phyloP scores from a whole-genome alignment of 2,113 vertebrate species.

The Otus sunia region DNA sequence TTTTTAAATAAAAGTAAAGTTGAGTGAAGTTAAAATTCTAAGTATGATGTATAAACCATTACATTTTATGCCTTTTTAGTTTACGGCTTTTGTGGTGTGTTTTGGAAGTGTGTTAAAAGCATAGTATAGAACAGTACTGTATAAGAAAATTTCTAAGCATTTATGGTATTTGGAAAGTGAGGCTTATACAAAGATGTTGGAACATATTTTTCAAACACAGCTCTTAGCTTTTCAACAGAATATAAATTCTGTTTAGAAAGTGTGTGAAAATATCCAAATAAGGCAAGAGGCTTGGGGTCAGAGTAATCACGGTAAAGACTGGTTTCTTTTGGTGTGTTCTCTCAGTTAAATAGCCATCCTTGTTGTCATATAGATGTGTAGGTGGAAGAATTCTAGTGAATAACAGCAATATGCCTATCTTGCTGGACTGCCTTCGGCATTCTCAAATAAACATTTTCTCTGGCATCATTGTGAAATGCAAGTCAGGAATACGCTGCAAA shows the following conservation, averaged over 20 bases:
- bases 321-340: not conserved
- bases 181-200: not conserved
- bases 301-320: not conserved
- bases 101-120: not conserved
- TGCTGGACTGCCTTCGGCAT: not conserved
- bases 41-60: not conserved
- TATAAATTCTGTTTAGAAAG: not conserved
- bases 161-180: not conserved
- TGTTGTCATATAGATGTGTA: not conserved
- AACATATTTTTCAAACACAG: not conserved
- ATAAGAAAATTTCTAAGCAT: not conserved
- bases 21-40: not conserved
- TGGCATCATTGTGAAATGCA: not conserved
- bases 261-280: conserved; percentile 8
- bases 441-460: not conserved
- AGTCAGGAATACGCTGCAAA: not conserved
- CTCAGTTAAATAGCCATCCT: not conserved
- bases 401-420: not conserved
- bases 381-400: not conserved
- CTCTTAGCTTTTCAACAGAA: not conserved
- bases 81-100: not conserved
- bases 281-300: not conserved
- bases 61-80: not conserved
- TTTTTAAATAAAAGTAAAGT: not conserved
- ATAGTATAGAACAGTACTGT: not conserved